Evolutionary conservation across 2,888 invertebrate genomes (phyloP).

Genomic region (Trissolcus brochymenae): DNA sequence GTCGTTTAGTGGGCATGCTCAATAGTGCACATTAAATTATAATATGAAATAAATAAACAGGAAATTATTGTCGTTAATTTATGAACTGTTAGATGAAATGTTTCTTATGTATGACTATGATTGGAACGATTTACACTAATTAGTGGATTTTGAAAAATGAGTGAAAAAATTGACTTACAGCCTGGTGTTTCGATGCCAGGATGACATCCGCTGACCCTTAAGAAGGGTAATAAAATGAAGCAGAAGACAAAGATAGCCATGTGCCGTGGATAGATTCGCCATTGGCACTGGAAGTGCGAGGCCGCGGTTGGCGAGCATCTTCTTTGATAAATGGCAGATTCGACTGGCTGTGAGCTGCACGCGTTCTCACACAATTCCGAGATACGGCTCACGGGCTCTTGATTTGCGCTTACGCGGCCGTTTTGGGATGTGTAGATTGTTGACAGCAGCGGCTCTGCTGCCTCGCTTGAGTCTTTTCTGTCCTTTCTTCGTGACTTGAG

Average conservation of each 20-base stretch:
- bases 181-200: constrained; percentile 69
- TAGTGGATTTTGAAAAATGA: background rate
- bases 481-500: constrained; percentile 8
- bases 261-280: constrained; percentile 39
- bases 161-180: constrained; percentile 64
- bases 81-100: too few species aligned
- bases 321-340: constrained; percentile 1
- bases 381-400: background rate
- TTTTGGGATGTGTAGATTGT: background rate
- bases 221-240: constrained; percentile 16
- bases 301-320: constrained; percentile 15
- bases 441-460: background rate
- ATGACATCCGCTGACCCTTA: constrained; percentile 59
- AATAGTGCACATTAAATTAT: too few species aligned
- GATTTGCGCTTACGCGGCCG: constrained; percentile 5
- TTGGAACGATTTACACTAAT: background rate
- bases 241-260: constrained; percentile 16
- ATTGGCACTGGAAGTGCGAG: constrained; percentile 2
- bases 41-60: too few species aligned
- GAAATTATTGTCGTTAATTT: too few species aligned
- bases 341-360: background rate
- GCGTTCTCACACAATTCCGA: background rate
- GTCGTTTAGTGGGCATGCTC: too few species aligned
- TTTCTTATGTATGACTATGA: too few species aligned
- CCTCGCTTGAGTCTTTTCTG: background rate